phyloP scores from a whole-genome alignment of 2,797 vertebrate species.

The Galaxias olidus region DNA sequence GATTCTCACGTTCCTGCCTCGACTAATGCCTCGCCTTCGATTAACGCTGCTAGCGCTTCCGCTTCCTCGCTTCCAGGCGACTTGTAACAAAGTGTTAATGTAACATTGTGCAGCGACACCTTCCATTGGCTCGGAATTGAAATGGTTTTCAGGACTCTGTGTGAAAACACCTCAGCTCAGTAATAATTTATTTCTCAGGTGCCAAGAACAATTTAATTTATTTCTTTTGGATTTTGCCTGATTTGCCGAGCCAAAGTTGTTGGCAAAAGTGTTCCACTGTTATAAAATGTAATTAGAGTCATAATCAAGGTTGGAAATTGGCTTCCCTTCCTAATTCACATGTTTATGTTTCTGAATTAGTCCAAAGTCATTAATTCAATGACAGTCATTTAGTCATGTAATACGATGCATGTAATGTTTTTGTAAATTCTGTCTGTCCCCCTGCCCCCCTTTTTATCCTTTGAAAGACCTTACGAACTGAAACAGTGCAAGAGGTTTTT shows the following conservation, averaged over 20 bases:
- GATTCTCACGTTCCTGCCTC: slow-evolving; percentile 56
- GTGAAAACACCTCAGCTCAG: background rate
- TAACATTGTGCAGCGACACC: slow-evolving; percentile 30
- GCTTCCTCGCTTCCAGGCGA: slow-evolving; percentile 39
- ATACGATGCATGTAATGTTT: slow-evolving; percentile 11
- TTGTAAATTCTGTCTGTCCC: slow-evolving; percentile 18
- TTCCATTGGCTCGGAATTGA: slow-evolving; percentile 36
- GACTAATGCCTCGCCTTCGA: slow-evolving; percentile 8
- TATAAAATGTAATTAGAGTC: slow-evolving; percentile 55
- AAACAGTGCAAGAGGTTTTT: slow-evolving; percentile 26
- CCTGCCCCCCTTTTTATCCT: slow-evolving; percentile 38
- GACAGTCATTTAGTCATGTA: too few species aligned
- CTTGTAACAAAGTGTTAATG: slow-evolving; percentile 34
- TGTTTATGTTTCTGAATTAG: slow-evolving; percentile 60
- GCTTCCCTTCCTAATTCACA: slow-evolving; percentile 57
- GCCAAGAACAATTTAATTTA: slow-evolving; percentile 47
- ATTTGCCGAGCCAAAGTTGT: slow-evolving; percentile 37
- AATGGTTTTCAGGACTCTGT: slow-evolving; percentile 36
- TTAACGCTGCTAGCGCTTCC: background rate
- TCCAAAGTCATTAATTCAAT: slow-evolving; percentile 66
- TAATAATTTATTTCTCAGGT: slow-evolving; percentile 28
- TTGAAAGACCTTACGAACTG: slow-evolving; percentile 33
- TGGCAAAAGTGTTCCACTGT: slow-evolving; percentile 46
- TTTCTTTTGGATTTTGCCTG: slow-evolving; percentile 61
- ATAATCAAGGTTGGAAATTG: slow-evolving; percentile 65